Conservation (phyloP, 2,113 vertebrate species). For the Brevimyrus niger region DNA sequence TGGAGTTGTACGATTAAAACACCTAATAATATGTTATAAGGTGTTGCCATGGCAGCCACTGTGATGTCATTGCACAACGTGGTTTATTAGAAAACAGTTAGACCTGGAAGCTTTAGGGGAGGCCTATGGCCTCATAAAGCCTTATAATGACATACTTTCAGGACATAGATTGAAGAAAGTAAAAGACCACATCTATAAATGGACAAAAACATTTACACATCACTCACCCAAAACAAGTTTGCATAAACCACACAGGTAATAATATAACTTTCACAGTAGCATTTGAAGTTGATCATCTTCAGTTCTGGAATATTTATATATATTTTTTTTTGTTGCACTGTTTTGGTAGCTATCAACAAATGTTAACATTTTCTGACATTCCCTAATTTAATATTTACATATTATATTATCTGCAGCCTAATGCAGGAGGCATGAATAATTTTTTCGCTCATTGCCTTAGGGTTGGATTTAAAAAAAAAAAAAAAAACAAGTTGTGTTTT, state of each 20-base stretch:
- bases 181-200: background rate
- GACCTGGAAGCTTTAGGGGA: background rate
- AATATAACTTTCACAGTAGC: background rate
- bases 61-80: background rate
- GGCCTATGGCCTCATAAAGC: background rate
- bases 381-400: slow-evolving; percentile 50
- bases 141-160: background rate
- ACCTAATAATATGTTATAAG: background rate
- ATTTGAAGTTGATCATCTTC: background rate
- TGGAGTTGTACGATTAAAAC: background rate
- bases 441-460: slow-evolving; percentile 47
- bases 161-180: background rate
- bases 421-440: slow-evolving; percentile 60
- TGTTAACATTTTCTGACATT: slow-evolving; percentile 52
- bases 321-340: slow-evolving; percentile 5
- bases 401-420: slow-evolving; percentile 51
- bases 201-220: background rate
- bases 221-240: background rate
- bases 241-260: background rate
- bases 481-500: slow-evolving; percentile 54
- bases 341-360: slow-evolving; percentile 35
- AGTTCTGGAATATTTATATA: background rate
- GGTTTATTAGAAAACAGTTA: background rate
- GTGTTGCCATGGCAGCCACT: background rate
- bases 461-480: slow-evolving; percentile 35